Percentiles rank a stretch among this genome's conserved stretches.
Conservation (phyloP, 2,888 invertebrate species). For the Flabesymbios commensalis region DNA sequence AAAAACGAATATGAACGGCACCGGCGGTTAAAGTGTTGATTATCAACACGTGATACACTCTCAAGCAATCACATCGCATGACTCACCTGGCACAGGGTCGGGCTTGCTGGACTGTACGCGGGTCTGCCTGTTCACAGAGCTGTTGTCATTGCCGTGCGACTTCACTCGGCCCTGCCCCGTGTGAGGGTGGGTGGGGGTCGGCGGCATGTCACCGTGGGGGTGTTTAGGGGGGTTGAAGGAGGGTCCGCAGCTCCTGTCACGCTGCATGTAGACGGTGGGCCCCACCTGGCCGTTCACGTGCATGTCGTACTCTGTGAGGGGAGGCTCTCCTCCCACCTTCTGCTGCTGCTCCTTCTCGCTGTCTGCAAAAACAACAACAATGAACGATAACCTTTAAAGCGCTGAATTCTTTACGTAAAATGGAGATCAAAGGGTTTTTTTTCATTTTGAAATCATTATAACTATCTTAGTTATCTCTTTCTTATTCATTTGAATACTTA, state of each 20-base stretch:
- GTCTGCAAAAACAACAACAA: too few species aligned
- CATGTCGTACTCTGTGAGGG: slow-evolving; percentile 47
- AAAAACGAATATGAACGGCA: too few species aligned
- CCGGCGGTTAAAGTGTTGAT: too few species aligned
- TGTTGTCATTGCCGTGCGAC: slow-evolving; percentile 56
- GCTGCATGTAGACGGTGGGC: slow-evolving; percentile 47
- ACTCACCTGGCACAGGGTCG: slow-evolving; percentile 52
- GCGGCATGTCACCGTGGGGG: slow-evolving; percentile 49
- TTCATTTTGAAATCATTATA: too few species aligned
- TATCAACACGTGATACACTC: neutral
- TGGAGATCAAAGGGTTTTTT: too few species aligned
- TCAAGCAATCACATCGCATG: neutral
- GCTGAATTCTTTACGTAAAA: too few species aligned
- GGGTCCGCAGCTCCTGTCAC: slow-evolving; percentile 53
- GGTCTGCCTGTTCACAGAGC: slow-evolving; percentile 54
- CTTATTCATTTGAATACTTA: too few species aligned
- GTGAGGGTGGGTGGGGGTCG: slow-evolving; percentile 43
- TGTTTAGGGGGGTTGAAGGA: slow-evolving; percentile 50
- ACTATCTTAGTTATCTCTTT: too few species aligned
- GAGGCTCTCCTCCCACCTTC: too few species aligned
- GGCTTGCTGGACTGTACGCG: slow-evolving; percentile 51
- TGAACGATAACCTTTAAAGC: too few species aligned
- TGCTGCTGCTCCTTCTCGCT: too few species aligned
- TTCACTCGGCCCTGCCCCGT: slow-evolving; percentile 45
- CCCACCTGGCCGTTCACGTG: slow-evolving; percentile 45